phyloP scores from a whole-genome alignment of 2,888 invertebrate species.

The Pammene fasciana region DNA sequence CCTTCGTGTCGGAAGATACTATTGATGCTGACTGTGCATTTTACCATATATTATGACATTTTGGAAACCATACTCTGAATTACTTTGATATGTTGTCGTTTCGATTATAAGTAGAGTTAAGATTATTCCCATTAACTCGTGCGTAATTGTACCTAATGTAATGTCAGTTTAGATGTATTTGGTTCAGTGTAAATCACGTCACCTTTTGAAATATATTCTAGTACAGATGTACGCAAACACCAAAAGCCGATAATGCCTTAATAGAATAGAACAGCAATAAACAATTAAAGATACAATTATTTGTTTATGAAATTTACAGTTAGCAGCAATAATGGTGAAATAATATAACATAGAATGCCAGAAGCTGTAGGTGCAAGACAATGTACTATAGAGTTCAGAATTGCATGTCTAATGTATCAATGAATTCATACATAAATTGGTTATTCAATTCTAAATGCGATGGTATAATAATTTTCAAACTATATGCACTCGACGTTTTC shows the following conservation, averaged over 20 bases:
- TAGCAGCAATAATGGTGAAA: not conserved
- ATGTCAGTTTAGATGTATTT: not conserved
- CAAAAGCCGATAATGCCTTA: slow-evolving; percentile 3
- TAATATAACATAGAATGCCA: not conserved
- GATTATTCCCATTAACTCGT: not conserved
- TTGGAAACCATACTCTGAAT: not conserved
- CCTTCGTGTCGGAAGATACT: no score
- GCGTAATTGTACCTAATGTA: not conserved
- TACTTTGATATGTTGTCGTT: not conserved
- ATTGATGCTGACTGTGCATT: no score
- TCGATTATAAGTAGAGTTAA: slow-evolving; percentile 1
- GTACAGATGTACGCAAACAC: no score
- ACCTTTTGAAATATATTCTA: no score
- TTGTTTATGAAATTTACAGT: not conserved
- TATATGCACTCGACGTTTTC: no score
- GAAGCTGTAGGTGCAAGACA: not conserved
- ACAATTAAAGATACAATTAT: not conserved
- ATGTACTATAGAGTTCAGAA: not conserved
- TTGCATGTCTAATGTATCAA: no score
- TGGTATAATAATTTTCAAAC: not conserved
- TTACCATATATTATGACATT: not conserved
- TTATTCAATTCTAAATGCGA: no score
- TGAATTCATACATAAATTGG: no score
- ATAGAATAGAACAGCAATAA: not conserved
- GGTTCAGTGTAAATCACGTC: no score